Base-by-base conservation (phyloP, 2,888 invertebrate genomes). In the Pherbina coryleti region DNA sequence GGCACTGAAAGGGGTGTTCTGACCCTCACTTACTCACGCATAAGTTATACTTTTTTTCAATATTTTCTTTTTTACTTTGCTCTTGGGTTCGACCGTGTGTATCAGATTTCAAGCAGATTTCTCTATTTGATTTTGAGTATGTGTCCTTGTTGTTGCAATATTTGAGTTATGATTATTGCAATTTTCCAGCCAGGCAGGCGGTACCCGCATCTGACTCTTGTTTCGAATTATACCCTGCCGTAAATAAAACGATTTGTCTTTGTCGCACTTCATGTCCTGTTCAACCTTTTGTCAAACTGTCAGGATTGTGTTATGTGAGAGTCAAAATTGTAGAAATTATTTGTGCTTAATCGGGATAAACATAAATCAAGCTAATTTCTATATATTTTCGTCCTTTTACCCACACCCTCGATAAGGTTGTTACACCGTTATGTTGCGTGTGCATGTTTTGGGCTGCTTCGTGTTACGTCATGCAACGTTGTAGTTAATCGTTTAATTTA, bases 281-380 rank as follows among this genome's bases (percentile, higher is more conserved):
- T 44, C 44, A 37, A 60, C 57, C 72, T 72, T 25, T 72, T 60
- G 57, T 57, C 72, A 60, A 25, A 22, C 57, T 72, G 72, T n/a
- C 72, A 31, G 64, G 17, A 34, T 71, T 34, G 19, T 74, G 28
- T 25, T 19, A 25, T 53, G 51, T 69, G 31, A 28, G 83, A 83
- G 84, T 84, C 81, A 83, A 86, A 44, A 88, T 86, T 86, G 86
- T 84, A 85, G 80, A 85, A 85, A 88, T 86, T 86, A 87, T 88
- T 85, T 86, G 85, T 82, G 84, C 87, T 85, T 86, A 88, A 85
- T 86, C 86, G 85, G 87, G 87, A 87, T 87, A 88, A 87, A 86
- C 87, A 87, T 87, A 88, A 87, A 87, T 87, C 88, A 88, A 84
- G 85, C 87, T 87, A 88, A 87, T 87, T 88, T 84, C 83, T 76